These are phyloP conservation scores for Alces alces DNA, from an alignment of 2,113 vertebrate genomes.

Conservation along the genomic window DNA sequence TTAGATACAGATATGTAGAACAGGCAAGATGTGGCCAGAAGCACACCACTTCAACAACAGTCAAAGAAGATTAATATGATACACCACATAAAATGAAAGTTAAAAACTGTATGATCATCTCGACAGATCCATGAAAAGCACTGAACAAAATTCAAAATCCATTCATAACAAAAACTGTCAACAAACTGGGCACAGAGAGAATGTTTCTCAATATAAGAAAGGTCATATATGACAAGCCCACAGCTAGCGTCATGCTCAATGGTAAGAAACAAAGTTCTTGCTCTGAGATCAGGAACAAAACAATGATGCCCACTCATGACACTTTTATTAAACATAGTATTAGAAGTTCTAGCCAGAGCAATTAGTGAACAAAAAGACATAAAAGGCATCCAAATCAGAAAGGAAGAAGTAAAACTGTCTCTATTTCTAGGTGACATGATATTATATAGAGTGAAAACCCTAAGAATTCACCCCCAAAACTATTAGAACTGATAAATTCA, in stretches of 20 bases:
- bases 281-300: background rate
- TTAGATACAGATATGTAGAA: background rate
- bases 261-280: background rate
- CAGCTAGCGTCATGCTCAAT: background rate
- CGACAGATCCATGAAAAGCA: background rate
- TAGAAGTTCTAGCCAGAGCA: background rate
- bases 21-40: background rate
- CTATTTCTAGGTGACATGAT: background rate
- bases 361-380: background rate
- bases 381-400: background rate
- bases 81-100: background rate
- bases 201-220: background rate
- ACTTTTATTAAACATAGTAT: background rate
- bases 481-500: background rate
- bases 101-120: background rate
- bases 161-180: background rate
- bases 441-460: background rate
- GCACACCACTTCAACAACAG: background rate
- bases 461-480: background rate
- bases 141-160: background rate
- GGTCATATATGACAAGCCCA: background rate
- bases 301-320: background rate
- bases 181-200: background rate
- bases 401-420: background rate
- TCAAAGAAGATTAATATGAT: background rate